A percentile compares a stretch with the other conserved stretches of the same genome.
Conservation (phyloP, 2,113 vertebrate species). For the Plestiodon gilberti region DNA sequence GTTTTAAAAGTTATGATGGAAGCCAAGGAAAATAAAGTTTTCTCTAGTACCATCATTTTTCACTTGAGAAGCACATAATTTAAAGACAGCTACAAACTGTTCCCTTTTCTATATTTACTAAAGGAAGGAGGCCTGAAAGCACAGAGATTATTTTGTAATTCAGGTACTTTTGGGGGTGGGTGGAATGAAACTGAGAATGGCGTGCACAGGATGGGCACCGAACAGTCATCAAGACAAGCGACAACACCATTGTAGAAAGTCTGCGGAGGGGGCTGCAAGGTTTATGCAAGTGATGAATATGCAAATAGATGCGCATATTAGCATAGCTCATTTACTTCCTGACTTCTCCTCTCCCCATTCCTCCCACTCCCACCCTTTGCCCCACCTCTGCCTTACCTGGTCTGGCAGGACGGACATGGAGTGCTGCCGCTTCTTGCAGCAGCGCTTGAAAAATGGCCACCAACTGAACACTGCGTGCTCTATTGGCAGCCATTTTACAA, state of each 20-base stretch:
- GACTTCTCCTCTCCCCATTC: too few species aligned
- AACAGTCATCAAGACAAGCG: background rate
- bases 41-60: background rate
- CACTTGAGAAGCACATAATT: background rate
- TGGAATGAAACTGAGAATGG: background rate
- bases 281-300: background rate
- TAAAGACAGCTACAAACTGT: background rate
- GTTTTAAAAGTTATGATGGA: background rate
- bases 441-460: too few species aligned
- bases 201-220: background rate
- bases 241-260: background rate
- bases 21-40: background rate
- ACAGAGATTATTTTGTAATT: background rate
- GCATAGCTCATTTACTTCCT: background rate
- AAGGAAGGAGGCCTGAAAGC: background rate
- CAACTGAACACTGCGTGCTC: too few species aligned
- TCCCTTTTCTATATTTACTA: slow-evolving; percentile 1
- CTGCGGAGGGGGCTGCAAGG: too few species aligned
- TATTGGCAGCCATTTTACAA: too few species aligned
- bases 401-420: too few species aligned
- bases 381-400: too few species aligned
- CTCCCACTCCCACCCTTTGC: too few species aligned
- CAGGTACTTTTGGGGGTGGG: background rate
- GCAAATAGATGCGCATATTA: background rate
- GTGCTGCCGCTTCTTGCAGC: too few species aligned